phyloP scores from a whole-genome alignment of 2,797 vertebrate species.

The Acropternis orthonyx region DNA sequence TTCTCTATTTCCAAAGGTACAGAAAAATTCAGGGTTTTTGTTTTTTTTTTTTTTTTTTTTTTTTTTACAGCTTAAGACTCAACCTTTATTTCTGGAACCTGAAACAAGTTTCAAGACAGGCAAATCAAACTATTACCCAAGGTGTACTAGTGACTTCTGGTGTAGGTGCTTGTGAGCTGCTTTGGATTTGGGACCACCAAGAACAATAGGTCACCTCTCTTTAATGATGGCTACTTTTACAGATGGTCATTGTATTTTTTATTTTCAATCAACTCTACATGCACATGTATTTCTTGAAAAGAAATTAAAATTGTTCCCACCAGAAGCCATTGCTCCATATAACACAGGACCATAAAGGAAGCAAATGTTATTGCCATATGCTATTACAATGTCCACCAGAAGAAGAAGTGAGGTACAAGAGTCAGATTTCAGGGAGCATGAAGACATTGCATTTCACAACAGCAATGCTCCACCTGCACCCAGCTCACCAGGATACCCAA shows the following conservation, averaged over 20 bases:
- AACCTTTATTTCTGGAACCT: neutral
- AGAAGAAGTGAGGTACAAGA: neutral
- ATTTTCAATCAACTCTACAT: neutral
- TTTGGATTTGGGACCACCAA: neutral
- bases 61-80: neutral
- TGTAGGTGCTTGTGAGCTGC: neutral
- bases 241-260: neutral
- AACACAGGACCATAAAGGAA: neutral
- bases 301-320: neutral
- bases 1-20: neutral
- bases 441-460: accelerated
- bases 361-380: neutral
- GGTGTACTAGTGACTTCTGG: neutral
- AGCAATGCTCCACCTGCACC: accelerated
- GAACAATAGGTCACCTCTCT: neutral
- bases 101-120: neutral
- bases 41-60: neutral
- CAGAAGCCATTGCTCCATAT: neutral
- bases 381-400: neutral
- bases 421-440: neutral
- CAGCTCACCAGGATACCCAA: neutral
- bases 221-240: neutral
- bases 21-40: accelerated
- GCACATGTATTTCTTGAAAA: neutral
- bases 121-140: neutral